phyloP scores from a whole-genome alignment of 1,140 invertebrate species.

The Diprion similis region DNA sequence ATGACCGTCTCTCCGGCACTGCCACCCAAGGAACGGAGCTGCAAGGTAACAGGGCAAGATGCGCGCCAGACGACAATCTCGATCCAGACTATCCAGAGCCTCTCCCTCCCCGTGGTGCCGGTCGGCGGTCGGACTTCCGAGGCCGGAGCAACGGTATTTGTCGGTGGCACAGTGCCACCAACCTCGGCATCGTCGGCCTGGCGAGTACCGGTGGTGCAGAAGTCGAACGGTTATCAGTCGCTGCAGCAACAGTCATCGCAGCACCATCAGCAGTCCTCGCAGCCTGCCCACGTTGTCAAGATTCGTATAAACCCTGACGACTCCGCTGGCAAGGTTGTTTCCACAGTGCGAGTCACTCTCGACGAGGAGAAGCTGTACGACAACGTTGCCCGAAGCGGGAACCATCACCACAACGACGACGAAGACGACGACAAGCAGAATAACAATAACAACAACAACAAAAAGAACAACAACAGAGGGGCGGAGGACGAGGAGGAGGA shows the following conservation, averaged over 20 bases:
- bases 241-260: slow-evolving; percentile 46
- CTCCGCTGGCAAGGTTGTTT: slow-evolving; percentile 53
- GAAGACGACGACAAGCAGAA: slow-evolving; percentile 51
- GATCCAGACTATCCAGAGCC: slow-evolving; percentile 47
- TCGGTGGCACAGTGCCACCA: slow-evolving; percentile 46
- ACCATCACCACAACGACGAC: slow-evolving; percentile 53
- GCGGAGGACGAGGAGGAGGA: slow-evolving; percentile 50
- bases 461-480: slow-evolving; percentile 41
- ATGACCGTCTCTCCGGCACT: slow-evolving; percentile 54
- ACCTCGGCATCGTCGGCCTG: slow-evolving; percentile 43
- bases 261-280: slow-evolving; percentile 39
- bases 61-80: slow-evolving; percentile 51
- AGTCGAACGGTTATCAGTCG: slow-evolving; percentile 61
- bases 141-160: slow-evolving; percentile 69
- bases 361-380: slow-evolving; percentile 50
- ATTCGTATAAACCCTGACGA: slow-evolving; percentile 71
- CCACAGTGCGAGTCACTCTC: slow-evolving; percentile 49
- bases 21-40: slow-evolving; percentile 40
- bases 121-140: slow-evolving; percentile 30
- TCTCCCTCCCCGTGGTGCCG: slow-evolving; percentile 39
- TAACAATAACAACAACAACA: slow-evolving; percentile 32
- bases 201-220: slow-evolving; percentile 48
- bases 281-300: slow-evolving; percentile 68
- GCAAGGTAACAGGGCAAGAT: neutral
- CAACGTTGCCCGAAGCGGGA: slow-evolving; percentile 52